phyloP scores from a whole-genome alignment of 1,140 invertebrate genomes.

The Helicoverpa zea region DNA sequence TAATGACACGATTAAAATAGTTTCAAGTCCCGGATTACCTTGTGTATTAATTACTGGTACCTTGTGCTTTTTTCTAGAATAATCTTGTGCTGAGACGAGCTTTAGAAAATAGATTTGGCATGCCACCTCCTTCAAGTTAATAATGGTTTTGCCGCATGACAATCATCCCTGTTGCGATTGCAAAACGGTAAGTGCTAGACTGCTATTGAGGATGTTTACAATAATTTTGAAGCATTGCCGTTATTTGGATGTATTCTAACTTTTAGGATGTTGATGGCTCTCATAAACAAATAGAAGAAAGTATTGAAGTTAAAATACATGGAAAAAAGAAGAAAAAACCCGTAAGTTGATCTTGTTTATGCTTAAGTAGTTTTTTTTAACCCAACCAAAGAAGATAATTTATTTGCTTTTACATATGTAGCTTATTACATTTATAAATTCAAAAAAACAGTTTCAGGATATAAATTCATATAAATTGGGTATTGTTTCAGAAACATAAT shows the following conservation, averaged over 20 bases:
- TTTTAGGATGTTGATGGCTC: neutral
- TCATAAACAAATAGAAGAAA: neutral
- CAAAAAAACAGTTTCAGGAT: too few species aligned
- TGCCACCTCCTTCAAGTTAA: neutral
- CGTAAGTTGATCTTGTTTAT: neutral
- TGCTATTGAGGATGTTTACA: neutral
- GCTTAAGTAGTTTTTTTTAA: too few species aligned
- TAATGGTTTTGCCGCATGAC: neutral
- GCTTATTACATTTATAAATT: neutral
- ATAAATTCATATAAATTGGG: too few species aligned
- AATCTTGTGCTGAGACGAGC: too few species aligned
- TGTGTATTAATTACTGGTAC: too few species aligned
- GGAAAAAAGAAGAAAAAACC: neutral
- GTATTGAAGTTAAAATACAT: neutral
- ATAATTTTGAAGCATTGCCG: neutral
- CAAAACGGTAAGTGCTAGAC: slow-evolving; percentile 23
- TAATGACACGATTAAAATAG: too few species aligned
- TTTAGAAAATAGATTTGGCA: too few species aligned
- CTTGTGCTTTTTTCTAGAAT: too few species aligned
- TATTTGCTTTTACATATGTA: neutral
- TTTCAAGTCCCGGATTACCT: too few species aligned
- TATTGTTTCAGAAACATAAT: slow-evolving; percentile 49
- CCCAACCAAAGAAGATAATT: too few species aligned
- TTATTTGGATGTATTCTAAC: neutral
- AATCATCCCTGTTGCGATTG: slow-evolving; percentile 52